Percentiles rank a stretch among this genome's conserved stretches.
Evolutionary conservation across 2,888 invertebrate species (phyloP).

Genomic region (Cantharis flavilabris): DNA sequence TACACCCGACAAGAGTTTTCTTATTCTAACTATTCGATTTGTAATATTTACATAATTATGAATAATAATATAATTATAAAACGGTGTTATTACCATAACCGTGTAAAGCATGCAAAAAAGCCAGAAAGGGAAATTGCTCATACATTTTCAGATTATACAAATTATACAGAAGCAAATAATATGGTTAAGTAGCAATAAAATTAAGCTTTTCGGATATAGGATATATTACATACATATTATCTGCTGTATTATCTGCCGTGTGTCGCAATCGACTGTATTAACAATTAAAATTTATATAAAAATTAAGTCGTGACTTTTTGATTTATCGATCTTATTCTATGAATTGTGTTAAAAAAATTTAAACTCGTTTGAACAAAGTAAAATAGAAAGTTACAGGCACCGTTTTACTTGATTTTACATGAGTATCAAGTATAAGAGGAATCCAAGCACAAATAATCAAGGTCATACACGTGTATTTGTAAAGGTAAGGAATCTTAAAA

Average conservation of each 20-base stretch:
- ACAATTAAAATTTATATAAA: not conserved
- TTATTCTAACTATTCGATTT: not conserved
- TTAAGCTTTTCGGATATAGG: not conserved
- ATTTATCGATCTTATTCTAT: conserved; percentile 4
- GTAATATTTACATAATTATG: not conserved
- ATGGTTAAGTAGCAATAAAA: not conserved
- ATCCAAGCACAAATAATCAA: not conserved
- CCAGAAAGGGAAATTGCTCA: not conserved
- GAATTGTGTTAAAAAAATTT: conserved; percentile 2
- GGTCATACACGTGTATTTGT: conserved; percentile 1
- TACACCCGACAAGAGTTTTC: not conserved
- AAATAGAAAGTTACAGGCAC: conserved; percentile 4
- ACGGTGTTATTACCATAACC: not conserved
- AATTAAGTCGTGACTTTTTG: conserved; percentile 3
- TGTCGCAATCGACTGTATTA: not conserved
- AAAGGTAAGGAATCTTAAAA: not conserved
- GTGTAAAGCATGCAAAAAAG: not conserved
- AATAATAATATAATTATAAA: not conserved
- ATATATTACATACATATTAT: not conserved
- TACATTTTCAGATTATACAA: not conserved
- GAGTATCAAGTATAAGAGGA: not conserved
- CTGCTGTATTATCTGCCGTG: not conserved
- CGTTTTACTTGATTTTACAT: conserved; percentile 1
- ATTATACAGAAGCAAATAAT: not conserved
- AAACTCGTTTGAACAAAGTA: conserved; percentile 2